phyloP scores from a whole-genome alignment of 2,888 invertebrate genomes.

The Suillia variegata region DNA sequence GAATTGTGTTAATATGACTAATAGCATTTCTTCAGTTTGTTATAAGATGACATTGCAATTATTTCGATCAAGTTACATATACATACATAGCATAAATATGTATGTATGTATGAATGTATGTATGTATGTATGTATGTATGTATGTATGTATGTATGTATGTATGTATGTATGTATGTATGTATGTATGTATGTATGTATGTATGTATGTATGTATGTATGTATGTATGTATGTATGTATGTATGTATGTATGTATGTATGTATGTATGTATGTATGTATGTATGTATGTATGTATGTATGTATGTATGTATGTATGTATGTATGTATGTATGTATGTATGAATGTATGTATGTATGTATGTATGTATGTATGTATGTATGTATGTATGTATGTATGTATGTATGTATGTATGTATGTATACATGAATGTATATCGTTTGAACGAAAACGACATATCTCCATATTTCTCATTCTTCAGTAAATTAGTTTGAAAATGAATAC shows the following conservation, averaged over 20 bases:
- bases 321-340: conserved; percentile 5
- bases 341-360: conserved; percentile 34
- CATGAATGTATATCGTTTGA: not conserved
- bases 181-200: too few relatives aligned
- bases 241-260: not conserved
- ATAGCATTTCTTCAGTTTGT: too few relatives aligned
- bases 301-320: not conserved
- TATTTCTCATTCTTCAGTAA: too few relatives aligned
- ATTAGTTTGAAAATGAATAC: too few relatives aligned
- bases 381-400: not conserved
- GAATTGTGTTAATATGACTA: too few relatives aligned
- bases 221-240: too few relatives aligned
- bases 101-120: conserved; percentile 7
- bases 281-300: conserved; percentile 18
- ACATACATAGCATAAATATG: not conserved
- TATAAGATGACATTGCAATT: too few relatives aligned
- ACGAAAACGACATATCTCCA: too few relatives aligned
- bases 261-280: conserved; percentile 30
- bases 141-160: conserved; percentile 31
- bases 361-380: conserved; percentile 22
- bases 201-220: too few relatives aligned
- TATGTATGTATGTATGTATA: conserved; percentile 2
- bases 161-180: conserved; percentile 18
- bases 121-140: conserved; percentile 7
- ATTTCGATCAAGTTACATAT: not conserved